Base-by-base conservation (phyloP, 2,113 vertebrate species). In the Anoplopoma fimbria region DNA sequence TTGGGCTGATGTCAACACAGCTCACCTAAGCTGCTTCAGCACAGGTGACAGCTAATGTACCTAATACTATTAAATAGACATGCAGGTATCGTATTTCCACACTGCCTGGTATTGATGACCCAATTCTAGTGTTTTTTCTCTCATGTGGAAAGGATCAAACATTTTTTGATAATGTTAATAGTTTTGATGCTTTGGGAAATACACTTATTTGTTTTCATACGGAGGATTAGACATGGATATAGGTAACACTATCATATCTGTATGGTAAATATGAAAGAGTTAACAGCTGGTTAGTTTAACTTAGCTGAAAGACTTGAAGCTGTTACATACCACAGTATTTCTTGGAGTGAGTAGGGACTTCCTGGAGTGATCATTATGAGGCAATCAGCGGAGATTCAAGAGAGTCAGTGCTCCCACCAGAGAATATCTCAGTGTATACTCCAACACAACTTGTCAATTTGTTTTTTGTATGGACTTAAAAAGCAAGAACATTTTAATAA, bases 1-100 rank as follows among this genome's bases (percentile, higher is more conserved):
- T 77, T 79, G 75, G 68, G 63, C 69, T 63, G 83, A 88, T 91
- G 90, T 93, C 91, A 88, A 82, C 88, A 91, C 82, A 45, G 73
- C 85, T 90, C 88, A 89, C 83, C 91, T 89, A 80, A 64, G 80
- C 81, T 64, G 79, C 85, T 62, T 76, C 65, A 55, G 38, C 27
- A 81, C 68, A 81, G 70, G 75, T 85, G 80, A 83, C 65, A 86
- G 70, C 61, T 67, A 31, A 76, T 45, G 38, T 42, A 64, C 10
- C 7, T 29, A 40, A 27, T 57, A 21, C 42, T 61, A 13, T 2
- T n/a, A 34, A 69, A 64, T 36, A 55, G 53, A 15, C 23, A 33
- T 27, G 25, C 23, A 27, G 27, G 19, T 3, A n/a, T 49, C 2
- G 2, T 6, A 27, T 57, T 4, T 64, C 55, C 27, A 81, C 36